phyloP scores from a whole-genome alignment of 2,113 vertebrate species.

The Peromyscus leucopus region DNA sequence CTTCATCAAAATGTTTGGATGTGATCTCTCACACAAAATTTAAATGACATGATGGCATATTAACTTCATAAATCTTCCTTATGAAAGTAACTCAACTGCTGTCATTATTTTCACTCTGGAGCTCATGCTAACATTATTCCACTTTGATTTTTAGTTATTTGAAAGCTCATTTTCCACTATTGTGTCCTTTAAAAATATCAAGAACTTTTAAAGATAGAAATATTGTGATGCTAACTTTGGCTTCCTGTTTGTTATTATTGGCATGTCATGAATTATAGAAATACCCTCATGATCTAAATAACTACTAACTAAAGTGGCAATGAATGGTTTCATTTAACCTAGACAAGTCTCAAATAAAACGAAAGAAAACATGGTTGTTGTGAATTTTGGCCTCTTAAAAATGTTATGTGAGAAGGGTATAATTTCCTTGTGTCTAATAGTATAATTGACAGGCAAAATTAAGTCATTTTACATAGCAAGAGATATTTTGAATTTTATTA shows the following conservation, averaged over 20 bases:
- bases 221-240: background rate
- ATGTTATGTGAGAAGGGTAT: slow-evolving; percentile 62
- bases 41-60: background rate
- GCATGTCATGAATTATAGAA: slow-evolving; percentile 6
- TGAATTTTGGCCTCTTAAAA: slow-evolving; percentile 62
- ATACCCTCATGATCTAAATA: slow-evolving; percentile 32
- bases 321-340: slow-evolving; percentile 56
- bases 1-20: background rate
- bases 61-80: background rate
- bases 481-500: slow-evolving; percentile 60
- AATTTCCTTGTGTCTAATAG: slow-evolving; percentile 69
- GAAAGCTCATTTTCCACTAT: background rate
- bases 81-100: slow-evolving; percentile 32
- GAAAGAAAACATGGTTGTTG: slow-evolving; percentile 50
- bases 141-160: slow-evolving; percentile 27
- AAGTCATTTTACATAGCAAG: slow-evolving; percentile 52
- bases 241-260: slow-evolving; percentile 51
- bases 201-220: background rate
- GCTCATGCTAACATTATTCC: slow-evolving; percentile 3
- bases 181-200: background rate
- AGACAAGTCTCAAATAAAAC: slow-evolving; percentile 52
- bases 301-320: slow-evolving; percentile 65
- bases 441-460: slow-evolving; percentile 63
- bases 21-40: background rate
- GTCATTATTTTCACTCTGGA: slow-evolving; percentile 35